Evolutionary conservation across 37 sponge, comb jelly and placozoan genomes (phyloP).

Genomic region (Spongilla lacustris): DNA sequence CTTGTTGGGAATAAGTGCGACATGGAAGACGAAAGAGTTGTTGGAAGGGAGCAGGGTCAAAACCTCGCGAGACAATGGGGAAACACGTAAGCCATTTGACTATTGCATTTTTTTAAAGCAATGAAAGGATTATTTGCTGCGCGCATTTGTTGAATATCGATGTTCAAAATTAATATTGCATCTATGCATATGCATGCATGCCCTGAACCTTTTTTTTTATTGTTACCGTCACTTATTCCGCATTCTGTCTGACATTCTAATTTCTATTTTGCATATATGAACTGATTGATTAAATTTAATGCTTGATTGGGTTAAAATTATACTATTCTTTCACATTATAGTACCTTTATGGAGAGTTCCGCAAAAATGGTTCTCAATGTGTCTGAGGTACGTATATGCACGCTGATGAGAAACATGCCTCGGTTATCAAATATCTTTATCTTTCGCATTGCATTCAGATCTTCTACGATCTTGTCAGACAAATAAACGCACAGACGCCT

Average conservation of each 20-base stretch:
- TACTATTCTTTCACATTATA: conserved; percentile 2
- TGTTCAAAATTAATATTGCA: too few species aligned
- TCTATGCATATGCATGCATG: too few species aligned
- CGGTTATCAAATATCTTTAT: background rate
- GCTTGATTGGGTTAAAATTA: too few species aligned
- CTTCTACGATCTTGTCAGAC: conserved; percentile 96
- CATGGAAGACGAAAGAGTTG: conserved; percentile 97
- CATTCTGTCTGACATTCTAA: too few species aligned
- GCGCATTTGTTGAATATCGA: background rate
- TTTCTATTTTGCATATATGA: too few species aligned
- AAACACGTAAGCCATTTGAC: conserved; percentile 36
- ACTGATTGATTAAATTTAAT: too few species aligned
- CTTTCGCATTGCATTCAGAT: conserved; percentile 68
- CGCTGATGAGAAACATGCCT: background rate
- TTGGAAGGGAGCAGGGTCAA: conserved; percentile 97
- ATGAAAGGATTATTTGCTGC: background rate
- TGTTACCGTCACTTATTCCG: too few species aligned
- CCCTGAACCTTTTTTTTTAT: too few species aligned
- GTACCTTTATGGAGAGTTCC: conserved; percentile 94
- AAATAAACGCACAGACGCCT: conserved; percentile 93
- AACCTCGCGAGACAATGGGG: conserved; percentile 81
- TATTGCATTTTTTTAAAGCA: background rate
- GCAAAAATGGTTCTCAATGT: conserved; percentile 96
- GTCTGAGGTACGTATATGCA: conserved; percentile 69
- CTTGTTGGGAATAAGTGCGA: conserved; percentile 99